Conservation (phyloP, 2,888 invertebrate genomes). For the Callimorpha dominula region DNA sequence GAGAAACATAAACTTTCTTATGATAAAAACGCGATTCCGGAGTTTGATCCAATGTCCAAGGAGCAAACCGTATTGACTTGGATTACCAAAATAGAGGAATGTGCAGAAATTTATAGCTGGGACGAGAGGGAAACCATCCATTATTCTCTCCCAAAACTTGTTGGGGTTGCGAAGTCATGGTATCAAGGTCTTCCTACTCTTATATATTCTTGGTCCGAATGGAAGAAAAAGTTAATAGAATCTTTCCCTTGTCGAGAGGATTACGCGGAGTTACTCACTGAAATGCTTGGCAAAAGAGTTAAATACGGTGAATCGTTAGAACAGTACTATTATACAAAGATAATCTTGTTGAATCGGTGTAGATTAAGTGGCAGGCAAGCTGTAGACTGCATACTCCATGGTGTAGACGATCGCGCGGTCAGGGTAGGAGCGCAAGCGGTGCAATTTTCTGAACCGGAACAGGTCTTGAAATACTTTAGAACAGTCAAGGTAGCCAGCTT, state of each 20-base stretch:
- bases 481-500: neutral
- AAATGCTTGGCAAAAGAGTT: neutral
- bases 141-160: constrained; percentile 2
- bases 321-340: too few species aligned
- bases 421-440: too few species aligned
- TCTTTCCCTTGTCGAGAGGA: constrained; percentile 1
- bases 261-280: neutral
- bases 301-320: constrained; percentile 2
- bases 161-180: constrained; percentile 10
- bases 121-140: neutral
- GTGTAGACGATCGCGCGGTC: too few species aligned
- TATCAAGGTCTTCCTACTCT: neutral
- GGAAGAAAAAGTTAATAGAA: constrained; percentile 3
- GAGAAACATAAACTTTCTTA: neutral
- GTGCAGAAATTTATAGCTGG: constrained; percentile 3
- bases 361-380: too few species aligned
- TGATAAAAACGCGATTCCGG: neutral
- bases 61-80: constrained; percentile 3
- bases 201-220: neutral
- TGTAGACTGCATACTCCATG: too few species aligned
- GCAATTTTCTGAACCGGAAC: neutral
- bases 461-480: constrained; percentile 5
- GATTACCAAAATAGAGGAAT: constrained; percentile 9
- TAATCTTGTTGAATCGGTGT: too few species aligned
- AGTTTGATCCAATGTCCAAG: constrained; percentile 5